Evolutionary conservation across 1,140 invertebrate species (phyloP), one percentile per base, ranked within the genome.

Genomic region (Bombus superbus): DNA sequence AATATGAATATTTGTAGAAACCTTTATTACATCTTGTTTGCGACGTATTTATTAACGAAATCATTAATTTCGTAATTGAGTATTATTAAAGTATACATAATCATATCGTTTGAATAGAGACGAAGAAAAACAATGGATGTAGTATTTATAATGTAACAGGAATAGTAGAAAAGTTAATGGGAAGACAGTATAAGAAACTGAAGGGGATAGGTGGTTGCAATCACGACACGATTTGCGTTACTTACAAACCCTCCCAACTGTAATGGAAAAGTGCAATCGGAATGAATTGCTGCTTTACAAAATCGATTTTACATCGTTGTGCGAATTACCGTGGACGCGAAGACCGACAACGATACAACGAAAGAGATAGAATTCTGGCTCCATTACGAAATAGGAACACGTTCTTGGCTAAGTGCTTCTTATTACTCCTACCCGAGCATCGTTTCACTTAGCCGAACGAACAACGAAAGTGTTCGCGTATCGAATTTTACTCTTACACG

Each of bases 311-410:
- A 81, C 69, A 68, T 83, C 76, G 85, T 81, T 83, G 68, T 42
- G 57, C 87, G 75, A 80, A 79, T 89, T 89, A 76, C 66, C 66
- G 80, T 80, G 62, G 22, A 79, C 73, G 62, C 57, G 35, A 10
- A 57, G 47, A 35, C 79, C 83, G 35, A 78, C 66, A 53, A 78
- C 40, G 28, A 38, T 72, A 69, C 18, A 2, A 5, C 68, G 42
- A 72, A 73, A 59, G 71, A 80, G 79, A 57, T 84, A 78, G 86
- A 88, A 85, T 76, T 85, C 82, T 35, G 69, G 66, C 35, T n/a
- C 69, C 79, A 82, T 87, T 89, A 85, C 82, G 81, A 80, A 90
- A 87, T 82, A 87, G 81, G 66, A 82, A 85, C 89, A 90, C 89
- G 89, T 87, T 5, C 86, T 62, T 22, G 69, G 79, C 64, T 90